Conservation (phyloP, 2,113 vertebrate genomes). For the Cavia aperea region DNA sequence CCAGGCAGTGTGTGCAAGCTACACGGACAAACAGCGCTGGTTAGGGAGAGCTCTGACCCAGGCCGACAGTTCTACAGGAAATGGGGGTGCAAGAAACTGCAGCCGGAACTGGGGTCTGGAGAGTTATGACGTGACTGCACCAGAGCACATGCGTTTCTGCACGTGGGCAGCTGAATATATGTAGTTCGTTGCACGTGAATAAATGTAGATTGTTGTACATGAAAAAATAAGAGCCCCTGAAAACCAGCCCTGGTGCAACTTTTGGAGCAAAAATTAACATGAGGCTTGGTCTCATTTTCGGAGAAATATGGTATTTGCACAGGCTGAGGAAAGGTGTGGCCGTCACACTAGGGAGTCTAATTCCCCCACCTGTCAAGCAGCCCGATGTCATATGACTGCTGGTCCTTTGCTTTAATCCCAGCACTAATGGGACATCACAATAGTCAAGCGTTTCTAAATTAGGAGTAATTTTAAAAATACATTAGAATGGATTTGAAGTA, state of each 20-base stretch:
- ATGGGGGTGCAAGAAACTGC: neutral
- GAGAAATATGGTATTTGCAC: neutral
- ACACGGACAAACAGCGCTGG: neutral
- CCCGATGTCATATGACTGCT: neutral
- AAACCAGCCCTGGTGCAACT: neutral
- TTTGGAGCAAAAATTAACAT: neutral
- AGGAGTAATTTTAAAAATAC: neutral
- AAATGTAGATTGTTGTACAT: neutral
- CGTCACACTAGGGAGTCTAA: neutral
- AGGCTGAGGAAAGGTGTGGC: neutral
- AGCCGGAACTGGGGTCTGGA: neutral
- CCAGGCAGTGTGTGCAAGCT: neutral
- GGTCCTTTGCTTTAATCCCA: neutral
- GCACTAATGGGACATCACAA: neutral
- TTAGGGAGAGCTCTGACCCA: fast-evolving
- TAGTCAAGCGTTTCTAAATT: neutral
- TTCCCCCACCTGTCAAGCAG: neutral
- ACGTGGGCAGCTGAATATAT: neutral
- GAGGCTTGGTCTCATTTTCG: neutral
- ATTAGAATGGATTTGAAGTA: neutral
- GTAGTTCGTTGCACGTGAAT: neutral
- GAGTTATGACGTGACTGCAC: neutral
- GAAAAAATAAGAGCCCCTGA: neutral
- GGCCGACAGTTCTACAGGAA: neutral
- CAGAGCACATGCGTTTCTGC: neutral